Base-by-base conservation (phyloP, 2,888 invertebrate species). In the Macaria notata region DNA sequence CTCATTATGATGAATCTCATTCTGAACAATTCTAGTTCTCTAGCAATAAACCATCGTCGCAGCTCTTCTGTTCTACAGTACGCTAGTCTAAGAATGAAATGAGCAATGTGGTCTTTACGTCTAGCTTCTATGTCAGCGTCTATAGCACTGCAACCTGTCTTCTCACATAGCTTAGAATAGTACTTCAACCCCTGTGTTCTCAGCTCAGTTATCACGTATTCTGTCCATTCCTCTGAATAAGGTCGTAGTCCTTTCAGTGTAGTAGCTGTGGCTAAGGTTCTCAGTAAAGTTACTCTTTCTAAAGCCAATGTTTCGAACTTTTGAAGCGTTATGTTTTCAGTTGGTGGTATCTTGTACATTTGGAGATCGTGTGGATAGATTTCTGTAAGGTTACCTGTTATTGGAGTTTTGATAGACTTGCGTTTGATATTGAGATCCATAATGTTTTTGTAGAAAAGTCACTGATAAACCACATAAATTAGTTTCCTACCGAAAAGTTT, bases 21-120 rank as follows among this genome's bases (percentile, higher is more conserved):
- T 76, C 94, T 95, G 75, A 99, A 98, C 54, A 98, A 91, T 75
- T 99, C 99, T 61, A 96, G 83, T 91, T 99, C 99, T 66, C 97
- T 94, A 29, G 94, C 88, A 9, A 98, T 88, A 78, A 98, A 98
- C 99, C 99, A 99, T 59, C 93, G 93, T 38, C 96, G 92, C 41
- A 97, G 88, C 55, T 98, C 98, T 66, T 96, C 96, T 30, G 95
- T 95, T 72, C 96, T 93, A 77, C 98, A 98, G 83, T 97, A 99
- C 0, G 98, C 98, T 56, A 99, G 84, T 55, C 98, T 93, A 3
- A 99, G 90, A 70, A 99, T 96, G 80, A 96, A 99, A 83, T 99
- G 99, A 0, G 99, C 97, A 50, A 98, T 93, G 73, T 97, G 95
- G 84, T 99, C 99, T 62, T 94, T 93, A 38, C 93, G 93, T 54